Base-by-base conservation (phyloP, 2,797 vertebrate genomes). In the Gobionotothen gibberifrons region DNA sequence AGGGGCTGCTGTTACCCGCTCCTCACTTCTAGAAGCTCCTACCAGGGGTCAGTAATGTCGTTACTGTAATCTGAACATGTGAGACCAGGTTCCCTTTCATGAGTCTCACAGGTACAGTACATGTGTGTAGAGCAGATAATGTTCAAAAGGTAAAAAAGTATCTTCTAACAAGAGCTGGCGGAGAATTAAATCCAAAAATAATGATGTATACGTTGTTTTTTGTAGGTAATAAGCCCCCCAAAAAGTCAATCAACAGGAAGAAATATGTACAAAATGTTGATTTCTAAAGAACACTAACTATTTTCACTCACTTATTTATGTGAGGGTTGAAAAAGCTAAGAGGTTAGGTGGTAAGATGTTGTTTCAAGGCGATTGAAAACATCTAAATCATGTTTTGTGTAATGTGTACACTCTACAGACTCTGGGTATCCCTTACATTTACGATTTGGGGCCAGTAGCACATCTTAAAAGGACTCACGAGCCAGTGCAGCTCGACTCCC, bases 361-460 rank as follows among this genome's bases (percentile, higher is more conserved):
- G 55, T 57, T 70, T 71, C 53, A 15, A 43, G 49, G 29, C 48
- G n/a, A 49, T 44, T 0, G 0, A 51, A 63, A 59, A 69, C n/a
- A 42, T 43, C 15, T 19, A 39, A 6, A 56, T 65, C 19, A 14
- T 16, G 16, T 72, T 66, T 49, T 52, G 6, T 48, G 63, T 54
- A 32, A 32, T 4, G 39, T 72, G 59, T 17, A 4, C 48, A n/a
- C 42, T 66, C 26, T 39, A 42, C 43, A 76, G 40, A 49, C n/a
- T 65, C 53, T 65, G 78, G 82, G 72, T 83, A 83, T 81, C 81
- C 82, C 75, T 75, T 21, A 17, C 49, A 73, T 74, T 62, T 44
- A 53, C 14, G 39, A 83, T 76, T 78, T 16, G 39, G 74, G 83
- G 77, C 79, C 65, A 82, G 87, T 85, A 72, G 88, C 72, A 82